Conservation (phyloP, 2,113 vertebrate species). For the Brienomyrus longianalis region DNA sequence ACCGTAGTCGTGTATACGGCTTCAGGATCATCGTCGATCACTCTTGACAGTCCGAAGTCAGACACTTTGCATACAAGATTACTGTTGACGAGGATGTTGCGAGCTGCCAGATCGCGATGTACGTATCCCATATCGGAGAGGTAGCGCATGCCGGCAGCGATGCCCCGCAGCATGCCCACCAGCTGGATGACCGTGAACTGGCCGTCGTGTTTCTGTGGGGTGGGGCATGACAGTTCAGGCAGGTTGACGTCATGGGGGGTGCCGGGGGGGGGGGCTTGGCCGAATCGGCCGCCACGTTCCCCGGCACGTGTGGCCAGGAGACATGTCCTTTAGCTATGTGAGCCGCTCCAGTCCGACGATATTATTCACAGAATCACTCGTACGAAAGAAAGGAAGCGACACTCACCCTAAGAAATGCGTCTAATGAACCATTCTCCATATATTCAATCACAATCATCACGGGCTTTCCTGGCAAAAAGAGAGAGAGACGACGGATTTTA, state of each 20-base stretch:
- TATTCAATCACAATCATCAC: slow-evolving; percentile 99
- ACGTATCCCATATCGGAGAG: slow-evolving; percentile 97
- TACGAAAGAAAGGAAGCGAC: slow-evolving; percentile 21
- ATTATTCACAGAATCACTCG: not conserved
- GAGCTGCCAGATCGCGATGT: slow-evolving; percentile 91
- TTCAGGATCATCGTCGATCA: slow-evolving; percentile 95
- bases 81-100: slow-evolving; percentile 98
- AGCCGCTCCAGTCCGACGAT: not conserved
- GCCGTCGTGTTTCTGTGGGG: slow-evolving; percentile 85
- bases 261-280: not conserved
- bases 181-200: slow-evolving; percentile 97
- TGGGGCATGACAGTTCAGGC: slow-evolving; percentile 20
- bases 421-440: slow-evolving; percentile 97
- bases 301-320: no score
- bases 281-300: not conserved
- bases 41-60: slow-evolving; percentile 93
- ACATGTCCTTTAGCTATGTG: not conserved
- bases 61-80: slow-evolving; percentile 99
- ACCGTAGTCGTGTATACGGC: slow-evolving; percentile 97
- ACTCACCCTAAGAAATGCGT: slow-evolving; percentile 94
- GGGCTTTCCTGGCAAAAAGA: slow-evolving; percentile 76
- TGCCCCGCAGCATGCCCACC: slow-evolving; percentile 94
- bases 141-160: slow-evolving; percentile 96
- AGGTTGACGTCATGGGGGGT: not conserved
- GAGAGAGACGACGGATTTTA: slow-evolving; percentile 26